A percentile compares a stretch with the other conserved stretches of the same genome.
phyloP scores from a whole-genome alignment of 2,797 vertebrate genomes.

The Numenius phaeopus region DNA sequence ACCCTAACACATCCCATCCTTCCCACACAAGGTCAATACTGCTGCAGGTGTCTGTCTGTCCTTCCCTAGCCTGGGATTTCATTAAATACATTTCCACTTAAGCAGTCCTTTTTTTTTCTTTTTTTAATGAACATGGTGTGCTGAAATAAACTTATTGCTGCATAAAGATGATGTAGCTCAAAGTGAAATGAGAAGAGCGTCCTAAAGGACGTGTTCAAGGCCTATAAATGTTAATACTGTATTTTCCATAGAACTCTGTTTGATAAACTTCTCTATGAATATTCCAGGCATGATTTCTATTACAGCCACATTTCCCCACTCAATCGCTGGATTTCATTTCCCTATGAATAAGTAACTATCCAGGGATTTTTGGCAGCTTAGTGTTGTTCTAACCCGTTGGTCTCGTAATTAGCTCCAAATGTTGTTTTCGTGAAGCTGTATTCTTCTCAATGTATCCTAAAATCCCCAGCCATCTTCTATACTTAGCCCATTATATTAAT shows the following conservation, averaged over 20 bases:
- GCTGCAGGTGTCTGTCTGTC: neutral
- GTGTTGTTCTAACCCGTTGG: constrained; percentile 59
- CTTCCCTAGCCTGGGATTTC: neutral
- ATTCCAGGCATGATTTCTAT: constrained; percentile 48
- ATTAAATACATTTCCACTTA: neutral
- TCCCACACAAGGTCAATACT: neutral
- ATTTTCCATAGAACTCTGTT: neutral
- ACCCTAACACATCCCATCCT: neutral
- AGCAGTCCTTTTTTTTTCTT: neutral
- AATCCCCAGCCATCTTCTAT: constrained; percentile 38
- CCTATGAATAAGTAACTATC: constrained; percentile 37
- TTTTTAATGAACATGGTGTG: neutral
- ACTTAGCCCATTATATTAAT: constrained; percentile 27
- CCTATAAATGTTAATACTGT: neutral
- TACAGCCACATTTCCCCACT: neutral
- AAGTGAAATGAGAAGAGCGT: neutral
- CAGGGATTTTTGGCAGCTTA: constrained; percentile 70
- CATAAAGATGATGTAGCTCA: neutral
- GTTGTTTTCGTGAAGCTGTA: constrained; percentile 61
- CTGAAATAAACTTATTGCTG: neutral
- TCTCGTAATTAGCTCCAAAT: constrained; percentile 72
- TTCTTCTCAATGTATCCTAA: constrained; percentile 47
- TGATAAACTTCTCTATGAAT: constrained; percentile 21
- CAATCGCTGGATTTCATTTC: constrained; percentile 7
- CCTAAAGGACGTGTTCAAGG: neutral